A percentile compares a stretch with the other conserved stretches of the same genome.
phyloP scores from a whole-genome alignment of 35 echinoderm and acorn worm species.

The Apostichopus californicus region DNA sequence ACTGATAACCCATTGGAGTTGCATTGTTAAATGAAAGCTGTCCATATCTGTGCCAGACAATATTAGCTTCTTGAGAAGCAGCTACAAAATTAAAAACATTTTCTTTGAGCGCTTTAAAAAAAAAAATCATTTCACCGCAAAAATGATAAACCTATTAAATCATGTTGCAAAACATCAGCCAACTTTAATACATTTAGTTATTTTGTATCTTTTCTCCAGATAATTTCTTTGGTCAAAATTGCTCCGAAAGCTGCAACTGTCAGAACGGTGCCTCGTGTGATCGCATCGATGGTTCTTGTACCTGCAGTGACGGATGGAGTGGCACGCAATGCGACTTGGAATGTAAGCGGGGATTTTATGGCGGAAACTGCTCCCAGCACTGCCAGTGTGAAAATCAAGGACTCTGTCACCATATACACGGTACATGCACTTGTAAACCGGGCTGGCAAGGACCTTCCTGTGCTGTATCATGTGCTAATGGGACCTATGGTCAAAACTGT shows the following conservation, averaged over 20 bases:
- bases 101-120: too few relatives aligned
- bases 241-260: slow-evolving; percentile 66
- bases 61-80: too few relatives aligned
- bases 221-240: slow-evolving; percentile 65
- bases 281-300: slow-evolving; percentile 50
- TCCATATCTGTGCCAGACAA: too few relatives aligned
- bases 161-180: too few relatives aligned
- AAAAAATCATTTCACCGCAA: too few relatives aligned
- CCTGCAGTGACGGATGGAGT: slow-evolving; percentile 68
- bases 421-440: slow-evolving; percentile 49
- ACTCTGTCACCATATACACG: slow-evolving; percentile 72
- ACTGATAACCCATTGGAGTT: too few relatives aligned
- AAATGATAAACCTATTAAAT: too few relatives aligned
- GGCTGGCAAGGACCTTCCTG: slow-evolving; percentile 63
- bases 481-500: slow-evolving; percentile 76
- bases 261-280: slow-evolving; percentile 74
- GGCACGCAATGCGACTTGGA: slow-evolving; percentile 59
- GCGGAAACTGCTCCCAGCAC: slow-evolving; percentile 50
- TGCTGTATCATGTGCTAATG: slow-evolving; percentile 45
- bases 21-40: too few relatives aligned
- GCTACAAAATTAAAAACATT: too few relatives aligned
- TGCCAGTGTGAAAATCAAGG: slow-evolving; percentile 85
- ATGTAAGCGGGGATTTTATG: slow-evolving; percentile 71
- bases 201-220: background rate
- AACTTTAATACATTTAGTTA: too few relatives aligned